Base-by-base conservation (phyloP, 2,113 vertebrate species). In the Morone saxatilis region DNA sequence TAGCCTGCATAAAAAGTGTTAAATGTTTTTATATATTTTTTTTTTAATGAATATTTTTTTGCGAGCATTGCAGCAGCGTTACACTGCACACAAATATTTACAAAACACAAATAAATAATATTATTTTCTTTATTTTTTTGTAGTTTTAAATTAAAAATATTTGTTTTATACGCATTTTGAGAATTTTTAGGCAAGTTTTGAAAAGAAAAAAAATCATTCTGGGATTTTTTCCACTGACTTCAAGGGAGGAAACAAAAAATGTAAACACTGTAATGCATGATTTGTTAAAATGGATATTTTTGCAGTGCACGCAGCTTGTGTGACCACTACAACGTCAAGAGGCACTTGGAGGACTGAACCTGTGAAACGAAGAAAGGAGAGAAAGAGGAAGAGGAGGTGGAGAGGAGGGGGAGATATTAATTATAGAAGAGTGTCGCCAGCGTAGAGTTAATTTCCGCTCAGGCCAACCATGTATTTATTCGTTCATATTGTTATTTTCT, bases 281-380 rank as follows among this genome's bases (percentile, higher is more conserved):
- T 60, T 76, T 76, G 9, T 59, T 54, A 4, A 67, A 68, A 43
- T 20, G 0, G 14, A 7, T 60, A 14, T 73, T 66, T 73, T 76
- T 59, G 45, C 57, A 67, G 71, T 77, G 67, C 60, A 56, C 16
- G 51, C 62, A 68, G 83, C 75, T 53, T 79, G 65, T 73, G 80
- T 71, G 77, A 71, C 81, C 89, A 71, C 80, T 76, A 81, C 76
- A 88, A 86, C 77, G 82, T 86, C 81, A 93, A 90, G 87, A 92
- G 84, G 47, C 87, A 84, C 88, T 92, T 76, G 51, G 56, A 79
- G 51, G 53, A 80, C 71, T 43, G 71, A 71, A 86, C 72, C 71
- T 86, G 76, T 19, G 60, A 71, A 65, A 68, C 16, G 36, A 47
- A 81, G 57, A 79, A 69, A 65, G 16, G 31, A 72, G 56, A 75